Base-by-base conservation (phyloP, 1,140 invertebrate genomes). In the Megathymus violae region DNA sequence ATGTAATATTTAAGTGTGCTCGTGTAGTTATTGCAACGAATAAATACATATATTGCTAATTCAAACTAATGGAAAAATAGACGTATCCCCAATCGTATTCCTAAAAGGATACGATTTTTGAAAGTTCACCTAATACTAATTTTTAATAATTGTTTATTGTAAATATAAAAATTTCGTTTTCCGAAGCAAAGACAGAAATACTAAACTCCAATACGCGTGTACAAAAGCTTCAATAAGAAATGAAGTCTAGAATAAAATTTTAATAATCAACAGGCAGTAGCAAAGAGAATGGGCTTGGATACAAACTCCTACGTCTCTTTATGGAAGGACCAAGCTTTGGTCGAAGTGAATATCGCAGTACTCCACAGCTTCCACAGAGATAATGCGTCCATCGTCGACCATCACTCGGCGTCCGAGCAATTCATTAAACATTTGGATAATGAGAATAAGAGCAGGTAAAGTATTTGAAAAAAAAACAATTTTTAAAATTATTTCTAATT, bases 401-500 rank as follows among this genome's bases (percentile, higher is more conserved):
- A 99, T 86, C 97, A 99, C 76, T 97, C 97, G 0, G 97, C 97
- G 5, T 95, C 97, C 0, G 97, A 99, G 83, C 97, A 96, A 27
- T 99, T 99, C 80, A 98, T 98, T 94, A 98, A 98, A 80, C 97
- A 98, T 91, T 94, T 97, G 79, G 97, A 98, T 76, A 98, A 97
- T 80, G 98, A 99, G 83, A 94, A 95, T 74, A 94, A 95, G 73
- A 90, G 97, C 43, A 92, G 98, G 90, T 93, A 76, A 85, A 36
- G 69, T 66, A 10, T 46, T 14, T 40, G 22, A 41, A 25, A 15
- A 4, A 47, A 36, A 4, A 14, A 60, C 22, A 36, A 40, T 41
- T 14, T 14, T 5, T 22, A 46, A 25, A 1, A 46, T 19, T 46
- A 17, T 46, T 1, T 1, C 3, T 0, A 25, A 27, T 48, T n/a